A percentile compares a stretch with the other conserved stretches of the same genome.
phyloP scores from a whole-genome alignment of 2,888 invertebrate species.

The Agriopis leucophaearia region DNA sequence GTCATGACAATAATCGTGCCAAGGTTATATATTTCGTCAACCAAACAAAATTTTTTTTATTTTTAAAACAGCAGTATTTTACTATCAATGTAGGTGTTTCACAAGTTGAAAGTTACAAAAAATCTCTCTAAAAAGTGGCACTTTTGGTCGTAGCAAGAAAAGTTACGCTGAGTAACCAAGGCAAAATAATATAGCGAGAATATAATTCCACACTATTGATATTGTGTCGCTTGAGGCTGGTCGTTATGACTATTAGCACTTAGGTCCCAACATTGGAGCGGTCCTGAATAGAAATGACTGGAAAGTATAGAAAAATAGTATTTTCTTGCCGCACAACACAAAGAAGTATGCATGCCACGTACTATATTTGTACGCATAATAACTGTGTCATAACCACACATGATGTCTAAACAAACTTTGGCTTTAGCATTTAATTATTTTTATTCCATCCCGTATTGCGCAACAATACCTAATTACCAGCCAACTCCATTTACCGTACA shows the following conservation, averaged over 20 bases:
- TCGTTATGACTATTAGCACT: slow-evolving; percentile 75
- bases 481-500: slow-evolving; percentile 24
- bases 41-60: not conserved
- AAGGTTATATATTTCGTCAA: slow-evolving; percentile 4
- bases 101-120: not conserved
- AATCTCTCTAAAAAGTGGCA: not conserved
- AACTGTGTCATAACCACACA: slow-evolving; percentile 63
- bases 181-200: slow-evolving; percentile 40
- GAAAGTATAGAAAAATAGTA: slow-evolving; percentile 43
- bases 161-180: slow-evolving; percentile 28
- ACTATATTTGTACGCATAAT: slow-evolving; percentile 47
- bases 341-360: slow-evolving; percentile 71
- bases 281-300: slow-evolving; percentile 74
- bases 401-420: slow-evolving; percentile 66
- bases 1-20: too few species aligned
- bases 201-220: slow-evolving; percentile 49
- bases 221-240: slow-evolving; percentile 54
- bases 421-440: slow-evolving; percentile 46
- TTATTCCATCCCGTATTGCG: slow-evolving; percentile 20
- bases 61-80: not conserved
- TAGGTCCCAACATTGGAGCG: slow-evolving; percentile 61
- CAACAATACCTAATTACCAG: slow-evolving; percentile 25
- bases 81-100: not conserved
- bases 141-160: not conserved
- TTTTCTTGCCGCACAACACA: slow-evolving; percentile 44